These are phyloP conservation scores for Hermetia illucens DNA, from an alignment of 1,140 invertebrate genomes.

Conservation along the genomic window DNA sequence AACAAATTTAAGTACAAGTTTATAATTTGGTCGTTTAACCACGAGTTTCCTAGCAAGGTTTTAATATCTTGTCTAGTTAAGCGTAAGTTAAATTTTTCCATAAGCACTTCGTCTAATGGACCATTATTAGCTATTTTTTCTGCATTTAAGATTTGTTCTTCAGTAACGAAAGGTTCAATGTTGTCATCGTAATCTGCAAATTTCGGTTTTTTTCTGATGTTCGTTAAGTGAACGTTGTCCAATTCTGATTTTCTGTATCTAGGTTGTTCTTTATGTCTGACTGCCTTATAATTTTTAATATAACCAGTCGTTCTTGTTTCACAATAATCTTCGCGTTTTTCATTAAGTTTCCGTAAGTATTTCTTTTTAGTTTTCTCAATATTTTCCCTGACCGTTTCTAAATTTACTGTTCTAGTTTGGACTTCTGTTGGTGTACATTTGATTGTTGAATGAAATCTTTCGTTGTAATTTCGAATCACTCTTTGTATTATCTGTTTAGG, in stretches of 20 bases:
- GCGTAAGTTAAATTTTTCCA: conserved; percentile 40
- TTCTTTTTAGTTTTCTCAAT: conserved; percentile 8
- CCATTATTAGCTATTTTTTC: too few species aligned
- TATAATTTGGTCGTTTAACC: conserved; percentile 88
- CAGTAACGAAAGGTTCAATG: too few species aligned
- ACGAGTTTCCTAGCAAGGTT: conserved; percentile 70
- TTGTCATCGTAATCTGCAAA: conserved; percentile 6
- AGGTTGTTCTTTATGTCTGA: conserved; percentile 7
- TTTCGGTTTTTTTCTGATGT: conserved; percentile 8
- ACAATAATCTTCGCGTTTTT: neutral
- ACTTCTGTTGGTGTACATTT: conserved; percentile 5
- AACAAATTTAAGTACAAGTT: conserved; percentile 4
- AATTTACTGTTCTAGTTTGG: conserved; percentile 1
- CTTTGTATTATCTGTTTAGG: conserved; percentile 2
- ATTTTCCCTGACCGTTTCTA: conserved; percentile 7
- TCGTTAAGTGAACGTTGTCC: conserved; percentile 6
- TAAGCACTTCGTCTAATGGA: conserved; percentile 14
- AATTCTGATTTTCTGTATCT: conserved; percentile 8
- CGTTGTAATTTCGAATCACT: conserved; percentile 5
- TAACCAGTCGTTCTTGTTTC: conserved; percentile 1
- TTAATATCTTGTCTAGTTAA: conserved; percentile 53
- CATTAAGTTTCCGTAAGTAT: conserved; percentile 5
- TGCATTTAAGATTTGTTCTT: too few species aligned
- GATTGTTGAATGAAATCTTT: conserved; percentile 2
- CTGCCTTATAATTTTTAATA: conserved; percentile 7